These are phyloP conservation scores for pig (Sus scrofa) DNA, from an alignment of 2,113 vertebrate species.

Conservation along the genomic window T2T-Sscrofa CM000812.6:53773501-53774000, in stretches of 20 bases:
- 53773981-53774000: not conserved
- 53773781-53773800: not conserved
- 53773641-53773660: not conserved
- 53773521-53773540: not conserved
- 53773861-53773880: not conserved
- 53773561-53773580: not conserved
- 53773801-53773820: not conserved
- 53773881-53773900: not conserved
- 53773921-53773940: not conserved
- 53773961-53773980: not conserved
- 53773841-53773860: not conserved
- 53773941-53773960: not conserved
- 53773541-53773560: not conserved
- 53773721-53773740: not conserved
- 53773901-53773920: not conserved
- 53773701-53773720: not conserved
- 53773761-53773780: not conserved
- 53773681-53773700: not conserved
- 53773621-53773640: not conserved
- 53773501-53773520: not conserved
- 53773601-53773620: not conserved
- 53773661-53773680: not conserved
- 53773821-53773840: not conserved
- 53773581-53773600: not conserved
- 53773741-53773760: not conserved